Conservation (phyloP, 64 coral and sea anemone genomes). For the Dendronephthya gigantea region DNA sequence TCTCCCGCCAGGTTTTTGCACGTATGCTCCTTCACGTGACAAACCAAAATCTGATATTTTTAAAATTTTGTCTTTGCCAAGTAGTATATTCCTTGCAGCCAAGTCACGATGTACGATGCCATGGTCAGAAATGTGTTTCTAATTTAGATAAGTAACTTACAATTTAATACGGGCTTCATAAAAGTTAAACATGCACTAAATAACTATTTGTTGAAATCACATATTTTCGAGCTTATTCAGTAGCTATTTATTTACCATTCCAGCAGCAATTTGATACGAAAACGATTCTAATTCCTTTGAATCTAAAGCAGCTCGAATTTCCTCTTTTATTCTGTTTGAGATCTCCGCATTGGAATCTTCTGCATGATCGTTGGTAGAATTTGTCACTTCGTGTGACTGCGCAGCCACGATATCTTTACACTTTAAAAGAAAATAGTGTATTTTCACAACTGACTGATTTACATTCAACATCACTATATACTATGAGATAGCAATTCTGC, state of each 20-base stretch:
- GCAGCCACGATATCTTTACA: too few relatives aligned
- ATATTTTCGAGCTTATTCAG: too few relatives aligned
- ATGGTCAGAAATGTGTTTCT: background rate
- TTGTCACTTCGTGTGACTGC: too few relatives aligned
- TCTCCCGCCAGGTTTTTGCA: background rate
- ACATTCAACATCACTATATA: too few relatives aligned
- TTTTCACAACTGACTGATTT: too few relatives aligned
- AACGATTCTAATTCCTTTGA: background rate
- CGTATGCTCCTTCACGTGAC: too few relatives aligned
- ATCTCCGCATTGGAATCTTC: background rate
- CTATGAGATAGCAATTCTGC: too few relatives aligned
- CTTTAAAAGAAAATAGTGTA: too few relatives aligned
- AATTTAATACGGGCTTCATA: too few relatives aligned
- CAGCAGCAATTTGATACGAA: background rate
- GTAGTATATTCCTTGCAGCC: conserved; percentile 3
- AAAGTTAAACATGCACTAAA: too few relatives aligned
- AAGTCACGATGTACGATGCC: background rate
- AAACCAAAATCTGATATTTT: conserved; percentile 15
- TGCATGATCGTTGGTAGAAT: too few relatives aligned
- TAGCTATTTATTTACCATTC: background rate
- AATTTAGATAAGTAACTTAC: too few relatives aligned
- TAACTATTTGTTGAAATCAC: background rate
- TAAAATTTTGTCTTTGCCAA: background rate
- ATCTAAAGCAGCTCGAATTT: background rate
- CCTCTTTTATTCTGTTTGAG: background rate